Conservation (phyloP, 2,797 vertebrate species). For the Margarornis squamiger region DNA sequence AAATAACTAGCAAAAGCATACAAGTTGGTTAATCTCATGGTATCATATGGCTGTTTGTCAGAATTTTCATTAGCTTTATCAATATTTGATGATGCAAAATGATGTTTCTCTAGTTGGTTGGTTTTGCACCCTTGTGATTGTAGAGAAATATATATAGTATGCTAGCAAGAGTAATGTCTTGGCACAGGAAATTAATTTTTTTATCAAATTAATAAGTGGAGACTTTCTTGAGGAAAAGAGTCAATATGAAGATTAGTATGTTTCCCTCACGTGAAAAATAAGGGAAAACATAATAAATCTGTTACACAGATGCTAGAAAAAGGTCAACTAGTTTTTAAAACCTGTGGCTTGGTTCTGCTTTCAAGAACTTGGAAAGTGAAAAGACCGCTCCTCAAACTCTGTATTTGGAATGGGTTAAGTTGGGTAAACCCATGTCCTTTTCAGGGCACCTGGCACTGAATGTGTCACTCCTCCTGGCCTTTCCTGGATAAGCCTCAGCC, state of each 20-base stretch:
- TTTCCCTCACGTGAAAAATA: background rate
- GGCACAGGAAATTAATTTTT: background rate
- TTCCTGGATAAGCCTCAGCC: background rate
- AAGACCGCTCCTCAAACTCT: background rate
- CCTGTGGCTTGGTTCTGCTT: background rate
- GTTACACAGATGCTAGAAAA: background rate
- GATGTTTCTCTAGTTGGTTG: background rate
- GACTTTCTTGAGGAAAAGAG: background rate
- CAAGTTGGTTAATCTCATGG: background rate
- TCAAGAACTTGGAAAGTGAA: background rate
- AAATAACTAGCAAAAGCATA: conserved; percentile 4
- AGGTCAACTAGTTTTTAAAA: background rate
- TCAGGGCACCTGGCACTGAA: background rate
- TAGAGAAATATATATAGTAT: background rate
- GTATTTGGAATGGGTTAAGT: background rate
- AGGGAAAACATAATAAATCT: background rate
- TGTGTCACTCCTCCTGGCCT: background rate
- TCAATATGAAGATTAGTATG: background rate
- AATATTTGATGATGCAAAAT: conserved; percentile 46
- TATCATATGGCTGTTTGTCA: conserved; percentile 16
- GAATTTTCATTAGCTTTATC: conserved; percentile 36
- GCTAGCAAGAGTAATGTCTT: conserved; percentile 11
- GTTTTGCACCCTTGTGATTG: background rate
- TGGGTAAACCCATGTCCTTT: background rate
- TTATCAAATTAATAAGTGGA: background rate